phyloP scores from a whole-genome alignment of 2,113 vertebrate genomes.

The Cercopithecus mona region DNA sequence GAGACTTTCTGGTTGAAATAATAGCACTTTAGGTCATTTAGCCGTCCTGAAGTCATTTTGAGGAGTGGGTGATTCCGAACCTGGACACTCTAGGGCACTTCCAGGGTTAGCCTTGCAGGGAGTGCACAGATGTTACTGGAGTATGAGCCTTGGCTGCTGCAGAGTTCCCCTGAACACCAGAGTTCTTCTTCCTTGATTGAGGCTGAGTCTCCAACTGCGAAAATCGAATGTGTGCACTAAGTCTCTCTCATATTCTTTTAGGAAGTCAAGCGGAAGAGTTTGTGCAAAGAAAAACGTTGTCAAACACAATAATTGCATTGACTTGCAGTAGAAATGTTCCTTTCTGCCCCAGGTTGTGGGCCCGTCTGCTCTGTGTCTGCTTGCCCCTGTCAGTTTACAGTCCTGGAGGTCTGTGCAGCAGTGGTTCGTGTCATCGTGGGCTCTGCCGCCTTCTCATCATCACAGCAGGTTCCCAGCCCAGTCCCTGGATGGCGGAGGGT shows the following conservation, averaged over 20 bases:
- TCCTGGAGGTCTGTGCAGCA: background rate
- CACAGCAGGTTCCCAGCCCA: too few species aligned
- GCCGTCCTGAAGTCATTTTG: background rate
- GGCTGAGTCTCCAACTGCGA: background rate
- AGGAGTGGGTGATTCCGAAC: background rate
- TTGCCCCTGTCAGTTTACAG: too few species aligned
- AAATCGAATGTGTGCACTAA: fast-evolving
- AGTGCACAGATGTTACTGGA: fast-evolving
- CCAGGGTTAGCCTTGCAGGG: fast-evolving
- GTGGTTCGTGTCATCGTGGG: fast-evolving
- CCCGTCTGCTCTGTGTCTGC: too few species aligned
- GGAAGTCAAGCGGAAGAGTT: too few species aligned
- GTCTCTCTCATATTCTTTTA: background rate
- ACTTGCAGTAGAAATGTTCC: fast-evolving
- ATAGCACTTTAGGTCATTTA: too few species aligned
- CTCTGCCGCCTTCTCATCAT: fast-evolving
- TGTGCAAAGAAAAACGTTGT: fast-evolving
- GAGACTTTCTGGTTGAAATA: background rate
- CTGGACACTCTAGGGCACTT: background rate
- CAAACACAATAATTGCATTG: fast-evolving
- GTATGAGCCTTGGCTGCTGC: fast-evolving
- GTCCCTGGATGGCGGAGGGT: fast-evolving
- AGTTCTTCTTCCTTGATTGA: background rate
- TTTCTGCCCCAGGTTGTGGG: fast-evolving
- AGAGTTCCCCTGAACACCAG: background rate